Evolutionary conservation across 2,888 invertebrate genomes (phyloP), one percentile per base, ranked within the genome.

Genomic region (Steromphala cineraria): DNA sequence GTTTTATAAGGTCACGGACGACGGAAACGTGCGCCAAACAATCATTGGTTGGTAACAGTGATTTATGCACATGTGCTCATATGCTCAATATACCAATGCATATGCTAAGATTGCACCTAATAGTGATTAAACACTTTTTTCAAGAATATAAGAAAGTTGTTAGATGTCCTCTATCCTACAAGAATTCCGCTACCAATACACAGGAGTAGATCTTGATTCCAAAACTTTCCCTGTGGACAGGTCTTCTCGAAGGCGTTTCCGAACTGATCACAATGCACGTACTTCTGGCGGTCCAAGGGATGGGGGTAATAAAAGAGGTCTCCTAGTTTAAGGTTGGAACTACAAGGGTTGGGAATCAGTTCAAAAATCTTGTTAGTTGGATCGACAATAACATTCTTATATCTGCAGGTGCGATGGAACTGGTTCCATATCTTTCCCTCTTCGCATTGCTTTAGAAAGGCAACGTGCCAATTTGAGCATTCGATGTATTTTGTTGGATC

Each of bases 211-310:
- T 52, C 55, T 79, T 90, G 87, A 21, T 87, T 83, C 90, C 90
- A 91, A 0, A 84, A 53, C 8, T 85, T 87, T 10, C 79, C 76
- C 0, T 81, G 62, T 2, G 79, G 82, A 78, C 91, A 91, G 1
- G 46, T 67, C 40, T 85, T 78, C 19, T 87, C 82, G 76, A 87
- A 90, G 13, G 88, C 88, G 62, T 91, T 87, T 10, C 90, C 90
- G 53, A 86, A 86, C 24, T 85, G 84, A 77, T 91, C 90, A 79
- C 91, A 91, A 53, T 91, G 88, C 62, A 91, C 89, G 80, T 86
- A 91, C 74, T 86, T 88, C 7, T 71, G 75, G 2, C 82, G 67
- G 31, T 88, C 83, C 5, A 71, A 79, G 0, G 87, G 86, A 46
- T 86, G 83, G 5, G 89, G 86, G 55, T 87, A 88, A 76, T 87